Percentiles rank a stretch among this genome's conserved stretches.
These are phyloP conservation scores for Hybos culiciformis DNA, from an alignment of 2,888 invertebrate genomes.

Conservation along the genomic window DNA sequence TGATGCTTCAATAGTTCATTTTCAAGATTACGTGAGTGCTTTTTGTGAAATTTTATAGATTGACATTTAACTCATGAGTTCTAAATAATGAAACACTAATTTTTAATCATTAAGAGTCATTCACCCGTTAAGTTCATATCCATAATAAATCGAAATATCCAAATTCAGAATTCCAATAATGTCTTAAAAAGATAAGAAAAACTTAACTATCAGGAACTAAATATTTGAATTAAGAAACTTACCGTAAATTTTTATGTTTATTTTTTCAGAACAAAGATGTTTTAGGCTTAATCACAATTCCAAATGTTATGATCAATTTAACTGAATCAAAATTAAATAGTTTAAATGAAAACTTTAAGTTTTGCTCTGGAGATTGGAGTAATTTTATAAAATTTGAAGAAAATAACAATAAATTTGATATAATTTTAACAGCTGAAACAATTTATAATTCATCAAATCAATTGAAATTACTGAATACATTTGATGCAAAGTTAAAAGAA, in stretches of 20 bases:
- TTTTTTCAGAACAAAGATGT: slow-evolving; percentile 69
- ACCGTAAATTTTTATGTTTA: slow-evolving; percentile 1
- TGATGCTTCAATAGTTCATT: slow-evolving; percentile 55
- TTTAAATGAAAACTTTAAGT: slow-evolving; percentile 25
- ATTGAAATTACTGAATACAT: slow-evolving; percentile 54
- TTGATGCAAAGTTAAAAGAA: slow-evolving; percentile 41
- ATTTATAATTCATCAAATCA: slow-evolving; percentile 78
- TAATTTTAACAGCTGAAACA: slow-evolving; percentile 85
- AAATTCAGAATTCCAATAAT: no score
- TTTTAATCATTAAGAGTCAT: no score
- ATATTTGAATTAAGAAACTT: neutral
- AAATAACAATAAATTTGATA: slow-evolving; percentile 51
- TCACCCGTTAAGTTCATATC: no score
- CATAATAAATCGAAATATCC: no score
- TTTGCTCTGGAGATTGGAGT: slow-evolving; percentile 65
- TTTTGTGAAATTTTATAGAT: slow-evolving; percentile 7
- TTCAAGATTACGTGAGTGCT: slow-evolving; percentile 85
- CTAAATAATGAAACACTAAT: no score
- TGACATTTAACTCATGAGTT: no score
- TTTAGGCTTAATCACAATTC: slow-evolving; percentile 62
- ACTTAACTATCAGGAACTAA: no score
- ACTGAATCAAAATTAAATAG: slow-evolving; percentile 13
- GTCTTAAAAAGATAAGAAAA: no score
- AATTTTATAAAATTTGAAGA: slow-evolving; percentile 39
- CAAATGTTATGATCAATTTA: slow-evolving; percentile 60